These are phyloP conservation scores for Callopanchax toddi DNA, from an alignment of 2,113 vertebrate genomes.

Conservation along the genomic window DNA sequence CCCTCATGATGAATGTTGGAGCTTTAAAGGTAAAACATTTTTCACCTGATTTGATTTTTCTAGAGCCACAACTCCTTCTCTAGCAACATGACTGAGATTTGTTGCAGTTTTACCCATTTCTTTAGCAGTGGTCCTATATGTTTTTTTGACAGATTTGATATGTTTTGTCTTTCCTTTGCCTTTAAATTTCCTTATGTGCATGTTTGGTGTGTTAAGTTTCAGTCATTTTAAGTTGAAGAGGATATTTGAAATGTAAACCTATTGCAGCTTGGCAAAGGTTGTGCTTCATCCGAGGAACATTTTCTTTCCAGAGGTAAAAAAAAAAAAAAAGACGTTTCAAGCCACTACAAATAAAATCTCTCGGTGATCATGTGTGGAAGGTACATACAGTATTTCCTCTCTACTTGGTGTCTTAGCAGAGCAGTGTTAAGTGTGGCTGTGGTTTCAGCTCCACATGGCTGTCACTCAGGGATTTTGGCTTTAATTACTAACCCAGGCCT, in stretches of 20 bases:
- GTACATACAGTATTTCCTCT: background rate
- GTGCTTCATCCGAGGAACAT: background rate
- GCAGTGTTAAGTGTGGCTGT: constrained; percentile 2
- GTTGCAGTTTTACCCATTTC: too few relatives aligned
- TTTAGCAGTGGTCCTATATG: too few relatives aligned
- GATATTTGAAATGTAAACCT: background rate
- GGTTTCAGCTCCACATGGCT: constrained; percentile 28
- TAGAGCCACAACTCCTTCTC: too few relatives aligned
- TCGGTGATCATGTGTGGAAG: background rate
- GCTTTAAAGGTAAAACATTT: too few relatives aligned
- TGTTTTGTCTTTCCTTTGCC: background rate
- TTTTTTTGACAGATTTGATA: background rate
- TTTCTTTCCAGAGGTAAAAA: background rate
- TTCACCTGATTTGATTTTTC: too few relatives aligned
- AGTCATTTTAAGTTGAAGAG: background rate
- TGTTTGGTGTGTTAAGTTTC: background rate
- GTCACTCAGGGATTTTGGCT: constrained; percentile 51
- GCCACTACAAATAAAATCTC: constrained; percentile 2
- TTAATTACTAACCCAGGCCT: constrained; percentile 69
- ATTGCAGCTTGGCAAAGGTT: background rate
- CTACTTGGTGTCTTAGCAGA: background rate
- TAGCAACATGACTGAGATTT: too few relatives aligned
- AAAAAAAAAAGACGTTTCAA: background rate
- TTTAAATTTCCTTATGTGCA: background rate
- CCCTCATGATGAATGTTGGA: too few relatives aligned